Conservation (phyloP, 2,888 invertebrate species). For the Spodoptera littoralis region DNA sequence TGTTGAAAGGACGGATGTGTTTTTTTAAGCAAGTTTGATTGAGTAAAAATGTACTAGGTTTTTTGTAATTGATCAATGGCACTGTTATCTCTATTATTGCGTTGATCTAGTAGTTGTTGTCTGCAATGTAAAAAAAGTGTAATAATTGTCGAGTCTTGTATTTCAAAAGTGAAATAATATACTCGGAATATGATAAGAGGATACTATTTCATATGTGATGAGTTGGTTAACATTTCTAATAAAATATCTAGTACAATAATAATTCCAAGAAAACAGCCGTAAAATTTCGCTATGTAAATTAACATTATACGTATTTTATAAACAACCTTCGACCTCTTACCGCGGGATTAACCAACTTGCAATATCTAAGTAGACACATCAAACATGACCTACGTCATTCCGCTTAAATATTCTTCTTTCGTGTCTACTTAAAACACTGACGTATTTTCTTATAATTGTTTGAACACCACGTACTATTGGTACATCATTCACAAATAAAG, state of each 20-base stretch:
- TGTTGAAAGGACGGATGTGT: conserved; percentile 16
- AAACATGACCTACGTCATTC: conserved; percentile 5
- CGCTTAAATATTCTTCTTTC: conserved; percentile 19
- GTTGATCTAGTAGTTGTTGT: no score
- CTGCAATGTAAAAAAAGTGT: no score
- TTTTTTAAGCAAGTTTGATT: conserved; percentile 16
- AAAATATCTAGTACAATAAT: no score
- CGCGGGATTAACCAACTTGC: neutral
- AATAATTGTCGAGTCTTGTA: neutral
- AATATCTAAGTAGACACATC: neutral
- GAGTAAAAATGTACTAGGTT: neutral
- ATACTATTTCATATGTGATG: no score
- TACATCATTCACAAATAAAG: conserved; percentile 29
- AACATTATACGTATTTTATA: neutral
- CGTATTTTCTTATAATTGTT: conserved; percentile 8
- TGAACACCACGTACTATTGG: conserved; percentile 9
- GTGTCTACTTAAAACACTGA: conserved; percentile 10
- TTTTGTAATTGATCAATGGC: no score
- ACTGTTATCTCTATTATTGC: no score
- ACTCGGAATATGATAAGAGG: no score
- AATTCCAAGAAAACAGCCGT: no score
- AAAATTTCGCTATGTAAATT: neutral
- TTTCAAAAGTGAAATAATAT: neutral
- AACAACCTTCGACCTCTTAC: neutral
- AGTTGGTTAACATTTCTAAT: no score